Conservation (phyloP, 2,888 invertebrate species). For the Leptodirus hochenwartii region DNA sequence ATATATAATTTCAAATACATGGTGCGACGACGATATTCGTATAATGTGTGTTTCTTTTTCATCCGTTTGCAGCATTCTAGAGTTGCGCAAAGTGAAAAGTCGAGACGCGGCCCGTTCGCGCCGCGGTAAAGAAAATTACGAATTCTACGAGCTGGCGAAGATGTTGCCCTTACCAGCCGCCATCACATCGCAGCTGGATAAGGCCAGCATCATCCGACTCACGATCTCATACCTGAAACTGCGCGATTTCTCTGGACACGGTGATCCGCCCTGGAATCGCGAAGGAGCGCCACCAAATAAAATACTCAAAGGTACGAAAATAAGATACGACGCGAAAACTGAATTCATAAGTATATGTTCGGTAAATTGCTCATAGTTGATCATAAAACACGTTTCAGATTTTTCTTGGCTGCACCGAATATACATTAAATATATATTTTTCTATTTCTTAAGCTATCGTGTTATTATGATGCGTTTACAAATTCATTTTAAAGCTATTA, state of each 20-base stretch:
- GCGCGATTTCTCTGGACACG: slow-evolving; percentile 86
- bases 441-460: no score
- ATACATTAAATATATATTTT: no score
- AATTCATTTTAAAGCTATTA: no score
- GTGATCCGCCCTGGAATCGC: slow-evolving; percentile 89
- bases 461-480: no score
- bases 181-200: slow-evolving; percentile 86
- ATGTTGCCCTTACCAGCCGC: slow-evolving; percentile 82
- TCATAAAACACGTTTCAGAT: no score
- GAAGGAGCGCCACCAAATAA: slow-evolving; percentile 64
- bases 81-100: slow-evolving; percentile 84
- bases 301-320: slow-evolving; percentile 67
- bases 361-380: no score
- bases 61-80: slow-evolving; percentile 63
- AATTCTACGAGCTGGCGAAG: slow-evolving; percentile 91
- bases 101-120: slow-evolving; percentile 82
- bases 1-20: slow-evolving; percentile 5
- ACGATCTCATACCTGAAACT: slow-evolving; percentile 91
- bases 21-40: slow-evolving; percentile 1
- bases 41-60: slow-evolving; percentile 4
- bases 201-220: slow-evolving; percentile 89
- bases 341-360: no score
- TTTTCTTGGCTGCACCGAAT: no score
- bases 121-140: slow-evolving; percentile 87
- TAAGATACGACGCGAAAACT: no score